Percentiles rank a stretch among this genome's conserved stretches.
These are phyloP conservation scores for Carpatolechia fugitivella DNA, from an alignment of 2,888 invertebrate species.

Conservation along the genomic window DNA sequence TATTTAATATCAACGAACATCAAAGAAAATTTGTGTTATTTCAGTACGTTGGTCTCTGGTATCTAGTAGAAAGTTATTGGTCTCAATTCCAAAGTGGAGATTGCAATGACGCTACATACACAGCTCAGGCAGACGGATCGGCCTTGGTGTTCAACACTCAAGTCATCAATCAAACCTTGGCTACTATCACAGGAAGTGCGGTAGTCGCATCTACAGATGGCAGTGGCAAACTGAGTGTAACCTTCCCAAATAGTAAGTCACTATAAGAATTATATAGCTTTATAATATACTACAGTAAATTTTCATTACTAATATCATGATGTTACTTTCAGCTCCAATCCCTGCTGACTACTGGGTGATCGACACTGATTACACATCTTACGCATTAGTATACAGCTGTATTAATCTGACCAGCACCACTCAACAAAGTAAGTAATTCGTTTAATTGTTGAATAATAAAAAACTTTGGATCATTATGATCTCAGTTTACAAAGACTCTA, in stretches of 20 bases:
- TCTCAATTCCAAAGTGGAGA: conserved; percentile 47
- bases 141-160: conserved; percentile 48
- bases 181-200: conserved; percentile 43
- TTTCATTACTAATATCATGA: background rate
- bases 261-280: background rate
- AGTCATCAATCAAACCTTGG: conserved; percentile 40
- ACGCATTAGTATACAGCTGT: conserved; percentile 81
- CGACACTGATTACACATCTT: conserved; percentile 80
- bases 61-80: conserved; percentile 49
- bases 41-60: conserved; percentile 45
- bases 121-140: conserved; percentile 27
- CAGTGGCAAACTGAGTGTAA: conserved; percentile 79
- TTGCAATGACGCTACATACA: conserved; percentile 49
- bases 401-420: conserved; percentile 52
- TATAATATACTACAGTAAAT: conserved; percentile 4
- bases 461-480: too few species aligned
- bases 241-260: conserved; percentile 66
- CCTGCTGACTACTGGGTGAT: conserved; percentile 34
- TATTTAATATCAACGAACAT: too few species aligned
- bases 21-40: conserved; percentile 4
- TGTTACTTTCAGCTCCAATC: conserved; percentile 24
- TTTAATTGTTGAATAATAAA: conserved; percentile 18
- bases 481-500: too few species aligned
- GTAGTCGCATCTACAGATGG: conserved; percentile 74
- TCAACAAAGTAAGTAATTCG: conserved; percentile 48